These are phyloP conservation scores for Cygnus buccinator DNA, from an alignment of 2,113 vertebrate species.

Conservation along the genomic window DNA sequence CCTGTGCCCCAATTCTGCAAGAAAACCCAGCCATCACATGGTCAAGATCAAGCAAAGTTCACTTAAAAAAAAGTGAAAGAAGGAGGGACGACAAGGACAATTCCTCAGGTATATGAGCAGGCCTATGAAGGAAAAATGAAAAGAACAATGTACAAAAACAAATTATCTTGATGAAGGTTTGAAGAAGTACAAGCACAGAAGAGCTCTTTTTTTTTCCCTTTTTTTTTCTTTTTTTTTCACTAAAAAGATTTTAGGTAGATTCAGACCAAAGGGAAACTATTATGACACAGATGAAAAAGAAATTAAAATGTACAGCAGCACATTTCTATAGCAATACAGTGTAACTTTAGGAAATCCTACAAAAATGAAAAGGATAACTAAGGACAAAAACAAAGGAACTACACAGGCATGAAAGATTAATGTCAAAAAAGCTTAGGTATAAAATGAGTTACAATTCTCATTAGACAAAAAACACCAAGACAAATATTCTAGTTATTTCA, in stretches of 20 bases:
- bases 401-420: rapidly evolving
- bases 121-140: background rate
- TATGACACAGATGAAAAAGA: background rate
- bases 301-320: background rate
- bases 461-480: background rate
- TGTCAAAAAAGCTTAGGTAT: background rate
- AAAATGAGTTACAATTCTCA: background rate
- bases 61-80: background rate
- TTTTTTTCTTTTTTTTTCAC: background rate
- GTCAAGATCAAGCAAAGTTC: background rate
- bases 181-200: background rate
- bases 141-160: background rate
- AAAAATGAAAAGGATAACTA: background rate
- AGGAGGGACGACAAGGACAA: background rate
- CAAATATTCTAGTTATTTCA: background rate
- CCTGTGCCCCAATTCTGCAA: rapidly evolving
- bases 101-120: background rate
- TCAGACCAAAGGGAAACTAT: background rate
- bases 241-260: background rate
- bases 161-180: background rate
- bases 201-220: background rate
- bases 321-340: background rate
- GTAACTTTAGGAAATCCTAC: background rate
- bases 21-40: background rate
- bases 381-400: rapidly evolving